Evolutionary conservation across 1,140 invertebrate species (phyloP).

Genomic region (Caenorhabditis inopinata): DNA sequence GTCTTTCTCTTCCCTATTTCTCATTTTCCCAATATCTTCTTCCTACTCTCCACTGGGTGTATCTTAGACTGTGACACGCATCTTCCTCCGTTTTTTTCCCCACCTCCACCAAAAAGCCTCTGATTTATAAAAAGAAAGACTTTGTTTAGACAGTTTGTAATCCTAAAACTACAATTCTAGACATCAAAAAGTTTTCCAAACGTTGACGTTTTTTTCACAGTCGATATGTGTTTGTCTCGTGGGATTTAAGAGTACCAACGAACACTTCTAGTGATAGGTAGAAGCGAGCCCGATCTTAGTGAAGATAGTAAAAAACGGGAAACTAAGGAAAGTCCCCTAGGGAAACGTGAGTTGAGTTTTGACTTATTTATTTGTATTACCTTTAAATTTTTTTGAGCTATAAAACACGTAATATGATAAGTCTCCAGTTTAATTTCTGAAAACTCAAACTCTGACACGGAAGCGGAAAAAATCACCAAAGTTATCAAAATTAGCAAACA

Average conservation of each 20-base stretch:
- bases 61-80: too few relatives aligned
- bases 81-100: too few relatives aligned
- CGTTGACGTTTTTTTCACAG: neutral
- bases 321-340: neutral
- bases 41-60: too few relatives aligned
- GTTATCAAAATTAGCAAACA: too few relatives aligned
- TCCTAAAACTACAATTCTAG: too few relatives aligned
- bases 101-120: neutral
- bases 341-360: neutral
- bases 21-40: neutral
- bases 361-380: too few relatives aligned
- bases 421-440: too few relatives aligned
- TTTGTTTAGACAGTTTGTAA: neutral
- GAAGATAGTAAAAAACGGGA: neutral
- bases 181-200: neutral
- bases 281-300: neutral
- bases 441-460: too few relatives aligned
- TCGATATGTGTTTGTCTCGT: neutral
- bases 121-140: neutral
- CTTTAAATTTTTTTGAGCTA: too few relatives aligned
- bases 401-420: too few relatives aligned
- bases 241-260: neutral
- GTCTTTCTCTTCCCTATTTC: neutral
- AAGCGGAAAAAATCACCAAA: too few relatives aligned
- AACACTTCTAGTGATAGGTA: constrained; percentile 17